These are phyloP conservation scores for Semicossyphus pulcher DNA, from an alignment of 2,113 vertebrate species.

Conservation along the genomic window DNA sequence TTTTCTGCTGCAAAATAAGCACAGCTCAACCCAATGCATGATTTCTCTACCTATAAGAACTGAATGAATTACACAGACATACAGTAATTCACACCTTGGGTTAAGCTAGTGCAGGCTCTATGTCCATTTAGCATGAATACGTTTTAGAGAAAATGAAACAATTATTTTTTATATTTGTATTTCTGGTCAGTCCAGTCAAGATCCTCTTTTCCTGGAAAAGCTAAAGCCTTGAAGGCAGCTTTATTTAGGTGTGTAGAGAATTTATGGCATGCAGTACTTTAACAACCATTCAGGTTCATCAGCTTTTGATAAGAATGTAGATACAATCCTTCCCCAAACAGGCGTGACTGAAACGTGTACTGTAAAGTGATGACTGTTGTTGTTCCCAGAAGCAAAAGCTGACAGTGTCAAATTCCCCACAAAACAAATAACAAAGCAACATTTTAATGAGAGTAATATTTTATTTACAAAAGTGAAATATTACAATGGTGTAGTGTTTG, in stretches of 20 bases:
- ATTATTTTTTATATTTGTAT: no score
- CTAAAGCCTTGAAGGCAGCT: no score
- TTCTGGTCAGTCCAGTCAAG: background rate
- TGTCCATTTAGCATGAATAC: background rate
- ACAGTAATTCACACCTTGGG: background rate
- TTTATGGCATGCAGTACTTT: background rate
- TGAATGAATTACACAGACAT: constrained; percentile 13
- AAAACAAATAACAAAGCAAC: background rate
- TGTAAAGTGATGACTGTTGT: background rate
- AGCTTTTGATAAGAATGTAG: background rate
- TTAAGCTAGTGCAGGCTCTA: background rate
- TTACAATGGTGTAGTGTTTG: constrained; percentile 71
- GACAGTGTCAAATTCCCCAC: background rate
- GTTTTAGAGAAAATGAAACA: no score
- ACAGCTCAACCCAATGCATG: background rate
- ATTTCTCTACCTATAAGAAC: background rate
- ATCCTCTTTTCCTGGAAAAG: background rate
- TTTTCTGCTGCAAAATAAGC: constrained; percentile 16
- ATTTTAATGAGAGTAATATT: constrained; percentile 18
- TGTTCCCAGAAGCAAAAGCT: background rate
- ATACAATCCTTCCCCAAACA: background rate
- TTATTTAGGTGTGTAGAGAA: background rate
- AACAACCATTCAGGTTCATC: constrained; percentile 8
- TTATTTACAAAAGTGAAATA: constrained; percentile 73
- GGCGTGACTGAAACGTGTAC: background rate